Percentiles rank a stretch among this genome's conserved stretches.
Conservation (phyloP, 2,888 invertebrate genomes). For the Hyppa rectilinea region DNA sequence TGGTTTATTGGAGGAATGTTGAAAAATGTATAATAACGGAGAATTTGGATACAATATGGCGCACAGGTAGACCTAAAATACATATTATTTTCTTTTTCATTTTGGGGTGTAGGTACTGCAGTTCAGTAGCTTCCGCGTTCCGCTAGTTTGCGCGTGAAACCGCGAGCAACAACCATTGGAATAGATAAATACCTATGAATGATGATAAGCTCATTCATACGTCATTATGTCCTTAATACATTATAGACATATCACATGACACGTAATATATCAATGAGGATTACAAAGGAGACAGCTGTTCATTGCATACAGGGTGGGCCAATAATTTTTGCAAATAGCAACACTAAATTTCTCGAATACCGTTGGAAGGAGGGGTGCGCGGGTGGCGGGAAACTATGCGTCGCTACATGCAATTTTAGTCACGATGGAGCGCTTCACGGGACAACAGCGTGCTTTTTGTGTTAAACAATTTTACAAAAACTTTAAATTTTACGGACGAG, state of each 20-base stretch:
- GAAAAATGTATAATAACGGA: neutral
- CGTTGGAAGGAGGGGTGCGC: too few species aligned
- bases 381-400: too few species aligned
- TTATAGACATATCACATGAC: conserved; percentile 12
- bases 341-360: too few species aligned
- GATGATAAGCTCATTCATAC: neutral
- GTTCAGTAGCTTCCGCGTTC: neutral
- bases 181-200: neutral
- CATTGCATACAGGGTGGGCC: too few species aligned
- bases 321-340: too few species aligned
- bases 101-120: neutral
- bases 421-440: too few species aligned
- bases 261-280: conserved; percentile 9
- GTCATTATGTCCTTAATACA: neutral
- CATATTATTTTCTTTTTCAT: neutral
- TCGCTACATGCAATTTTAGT: too few species aligned
- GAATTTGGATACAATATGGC: neutral
- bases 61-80: neutral
- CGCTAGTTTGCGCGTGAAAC: neutral
- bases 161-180: neutral
- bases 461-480: too few species aligned
- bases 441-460: too few species aligned
- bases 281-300: conserved; percentile 5
- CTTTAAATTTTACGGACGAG: too few species aligned
- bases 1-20: neutral